Conservation (phyloP, 2,113 vertebrate genomes). For the Pteruthius melanotis region DNA sequence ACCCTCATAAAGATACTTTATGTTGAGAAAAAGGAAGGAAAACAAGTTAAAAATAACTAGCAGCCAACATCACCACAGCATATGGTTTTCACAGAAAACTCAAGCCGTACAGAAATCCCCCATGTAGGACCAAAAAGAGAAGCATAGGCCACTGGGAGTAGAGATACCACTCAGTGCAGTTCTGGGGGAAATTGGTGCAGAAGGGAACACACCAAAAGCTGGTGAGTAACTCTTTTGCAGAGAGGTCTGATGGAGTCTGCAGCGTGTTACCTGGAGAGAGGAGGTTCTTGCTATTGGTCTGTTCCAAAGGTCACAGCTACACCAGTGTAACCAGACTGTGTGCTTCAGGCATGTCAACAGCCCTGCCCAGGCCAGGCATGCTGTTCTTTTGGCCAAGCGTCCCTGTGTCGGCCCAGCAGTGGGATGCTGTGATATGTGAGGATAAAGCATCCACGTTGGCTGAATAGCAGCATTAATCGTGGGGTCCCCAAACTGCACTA, state of each 20-base stretch:
- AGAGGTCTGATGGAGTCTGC: not conserved
- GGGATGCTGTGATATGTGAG: not conserved
- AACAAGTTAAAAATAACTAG: not conserved
- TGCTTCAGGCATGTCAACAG: not conserved
- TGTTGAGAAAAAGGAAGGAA: not conserved
- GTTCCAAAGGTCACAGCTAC: not conserved
- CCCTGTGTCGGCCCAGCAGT: not conserved
- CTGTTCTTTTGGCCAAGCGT: not conserved
- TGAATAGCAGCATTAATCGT: slow-evolving; percentile 62
- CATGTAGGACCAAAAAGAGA: not conserved
- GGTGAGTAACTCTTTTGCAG: not conserved
- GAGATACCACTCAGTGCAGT: not conserved
- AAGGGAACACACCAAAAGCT: not conserved
- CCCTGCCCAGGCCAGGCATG: not conserved
- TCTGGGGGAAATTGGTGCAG: not conserved
- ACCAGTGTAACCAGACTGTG: not conserved
- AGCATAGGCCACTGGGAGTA: not conserved
- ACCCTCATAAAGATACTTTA: not conserved
- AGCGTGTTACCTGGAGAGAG: not conserved
- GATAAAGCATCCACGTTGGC: not conserved
- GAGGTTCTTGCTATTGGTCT: not conserved
- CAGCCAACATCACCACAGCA: not conserved
- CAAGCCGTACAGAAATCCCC: not conserved
- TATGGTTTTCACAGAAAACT: not conserved
- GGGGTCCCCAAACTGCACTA: slow-evolving; percentile 17